phyloP scores from a whole-genome alignment of 1,140 invertebrate species.

The Teleopsis dalmanni region DNA sequence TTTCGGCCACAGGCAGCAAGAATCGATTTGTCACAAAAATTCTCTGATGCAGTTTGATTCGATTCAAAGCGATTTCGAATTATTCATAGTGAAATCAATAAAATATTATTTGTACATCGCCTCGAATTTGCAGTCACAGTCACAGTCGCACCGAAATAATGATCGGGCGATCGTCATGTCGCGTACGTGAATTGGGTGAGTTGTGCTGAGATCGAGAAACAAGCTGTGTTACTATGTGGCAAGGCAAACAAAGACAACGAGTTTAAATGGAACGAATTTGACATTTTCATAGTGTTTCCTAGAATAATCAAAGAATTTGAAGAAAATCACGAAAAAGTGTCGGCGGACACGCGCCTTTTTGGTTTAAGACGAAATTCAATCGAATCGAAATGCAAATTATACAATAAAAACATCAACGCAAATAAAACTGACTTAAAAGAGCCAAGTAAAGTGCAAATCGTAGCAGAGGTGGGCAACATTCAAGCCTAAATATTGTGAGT shows the following conservation, averaged over 20 bases:
- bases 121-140: too few relatives aligned
- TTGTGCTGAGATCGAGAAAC: too few relatives aligned
- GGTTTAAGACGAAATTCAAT: constrained; percentile 7
- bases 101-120: too few relatives aligned
- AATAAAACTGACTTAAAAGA: constrained; percentile 5
- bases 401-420: constrained; percentile 3
- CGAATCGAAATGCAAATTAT: constrained; percentile 13
- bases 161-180: too few relatives aligned
- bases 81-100: constrained; percentile 30
- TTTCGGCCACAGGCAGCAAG: constrained; percentile 16
- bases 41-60: constrained; percentile 11
- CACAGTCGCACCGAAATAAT: too few relatives aligned
- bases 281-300: too few relatives aligned
- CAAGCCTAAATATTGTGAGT: background rate
- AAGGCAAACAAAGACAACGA: too few relatives aligned
- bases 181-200: constrained; percentile 7
- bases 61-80: constrained; percentile 14
- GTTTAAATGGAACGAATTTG: too few relatives aligned
- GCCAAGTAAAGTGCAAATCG: background rate
- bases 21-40: constrained; percentile 34
- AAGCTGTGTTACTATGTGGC: too few relatives aligned
- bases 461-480: background rate
- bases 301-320: constrained; percentile 5
- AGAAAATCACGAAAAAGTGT: constrained; percentile 11
- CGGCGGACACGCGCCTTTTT: constrained; percentile 8